Evolutionary conservation across 2,797 vertebrate genomes (phyloP).

Genomic region (Neoniphon sammara): DNA sequence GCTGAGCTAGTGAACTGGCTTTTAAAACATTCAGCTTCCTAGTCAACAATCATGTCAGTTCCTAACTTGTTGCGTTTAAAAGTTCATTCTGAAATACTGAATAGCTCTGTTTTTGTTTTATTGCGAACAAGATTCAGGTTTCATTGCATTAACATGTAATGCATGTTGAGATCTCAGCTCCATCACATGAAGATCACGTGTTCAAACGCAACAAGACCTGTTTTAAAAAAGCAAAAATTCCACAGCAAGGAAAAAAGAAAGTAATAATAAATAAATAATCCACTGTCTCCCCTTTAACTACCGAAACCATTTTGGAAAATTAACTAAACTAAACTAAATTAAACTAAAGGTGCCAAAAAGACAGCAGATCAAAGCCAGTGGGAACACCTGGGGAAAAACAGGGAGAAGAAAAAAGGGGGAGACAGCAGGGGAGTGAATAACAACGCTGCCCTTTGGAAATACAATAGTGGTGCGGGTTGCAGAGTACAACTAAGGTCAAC

Average conservation of each 20-base stretch:
- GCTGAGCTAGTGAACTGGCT: too few species aligned
- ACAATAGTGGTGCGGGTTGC: constrained; percentile 41
- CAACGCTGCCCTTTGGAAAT: constrained; percentile 43
- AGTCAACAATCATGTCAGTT: too few species aligned
- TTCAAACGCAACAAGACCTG: too few species aligned
- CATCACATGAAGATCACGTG: too few species aligned
- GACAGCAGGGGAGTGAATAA: neutral
- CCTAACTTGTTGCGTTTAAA: neutral
- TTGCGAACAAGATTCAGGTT: neutral
- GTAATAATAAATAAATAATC: too few species aligned
- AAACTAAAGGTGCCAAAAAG: constrained; percentile 2
- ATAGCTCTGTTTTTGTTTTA: neutral
- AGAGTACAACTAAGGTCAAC: constrained; percentile 61
- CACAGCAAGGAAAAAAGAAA: too few species aligned
- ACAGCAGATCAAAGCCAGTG: constrained; percentile 3
- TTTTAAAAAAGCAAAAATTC: too few species aligned
- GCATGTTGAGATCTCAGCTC: too few species aligned
- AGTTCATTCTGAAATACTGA: neutral
- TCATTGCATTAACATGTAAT: neutral
- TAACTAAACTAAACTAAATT: too few species aligned
- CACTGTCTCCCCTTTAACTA: too few species aligned
- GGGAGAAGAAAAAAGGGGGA: neutral
- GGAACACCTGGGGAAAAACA: constrained; percentile 4
- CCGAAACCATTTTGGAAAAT: too few species aligned
- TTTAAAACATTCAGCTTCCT: too few species aligned